Evolutionary conservation across 2,797 vertebrate species (phyloP), one percentile per base, ranked within the genome.

Genomic region (Sebastes diaconus): DNA sequence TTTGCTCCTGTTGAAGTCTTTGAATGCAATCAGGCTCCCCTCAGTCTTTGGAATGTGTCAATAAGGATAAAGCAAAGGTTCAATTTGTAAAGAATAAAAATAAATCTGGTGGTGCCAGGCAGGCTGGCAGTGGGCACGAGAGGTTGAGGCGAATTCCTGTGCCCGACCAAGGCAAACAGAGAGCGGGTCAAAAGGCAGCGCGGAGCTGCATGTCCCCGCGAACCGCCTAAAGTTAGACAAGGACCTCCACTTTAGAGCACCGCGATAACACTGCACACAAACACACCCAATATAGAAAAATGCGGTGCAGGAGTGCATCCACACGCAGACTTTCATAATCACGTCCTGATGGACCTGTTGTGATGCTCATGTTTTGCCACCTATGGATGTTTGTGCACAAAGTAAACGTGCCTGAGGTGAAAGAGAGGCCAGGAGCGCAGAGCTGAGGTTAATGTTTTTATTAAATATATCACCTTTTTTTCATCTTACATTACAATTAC

Each of bases 111-210:
- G 94, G 94, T 94, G 94, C 93, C 93, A 92, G 87, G 91, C 90
- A 94, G 94, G 92, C 94, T 94, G 94, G 93, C 90, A 94, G 92
- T 79, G 90, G 90, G 92, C 89, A 93, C 68, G 34, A 79, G 91
- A 93, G 92, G 90, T 83, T 79, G 86, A 88, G 83, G 85, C 72
- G 30, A 88, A 93, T 94, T 94, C 93, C 91, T 91, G 87, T 69
- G 86, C 92, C 92, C 79, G 52, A 93, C 94, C 94, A 93, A 92
- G 75, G 94, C 92, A 96, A 96, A 96, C 94, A 95, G 87, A 93
- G 88, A 87, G 85, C 88, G 84, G 95, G 94, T 95, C 93, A 95
- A 94, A 95, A 91, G 93, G 89, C 91, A 90, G 90, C 75, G 83
- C 75, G 69, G 87, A 68, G 87, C 90, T 78, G 82, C 84, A 73